Conservation (phyloP, 2,113 vertebrate genomes). For the Rhabdomys dilectus region DNA sequence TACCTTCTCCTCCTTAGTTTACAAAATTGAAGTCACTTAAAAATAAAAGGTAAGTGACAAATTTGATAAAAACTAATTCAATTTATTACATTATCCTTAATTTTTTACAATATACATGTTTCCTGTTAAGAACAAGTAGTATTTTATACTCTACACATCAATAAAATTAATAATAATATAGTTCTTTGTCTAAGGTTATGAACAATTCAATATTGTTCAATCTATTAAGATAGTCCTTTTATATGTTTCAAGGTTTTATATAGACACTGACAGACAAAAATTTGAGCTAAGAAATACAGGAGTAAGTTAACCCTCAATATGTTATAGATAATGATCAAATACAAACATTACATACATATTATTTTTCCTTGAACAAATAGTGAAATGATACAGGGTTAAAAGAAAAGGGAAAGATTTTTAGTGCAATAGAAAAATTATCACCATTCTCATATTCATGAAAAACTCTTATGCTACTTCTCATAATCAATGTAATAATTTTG, state of each 20-base stretch:
- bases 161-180: not conserved
- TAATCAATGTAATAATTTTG: not conserved
- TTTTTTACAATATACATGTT: not conserved
- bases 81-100: not conserved
- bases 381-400: not conserved
- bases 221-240: not conserved
- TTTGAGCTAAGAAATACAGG: not conserved
- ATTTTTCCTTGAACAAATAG: not conserved
- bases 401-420: not conserved
- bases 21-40: not conserved
- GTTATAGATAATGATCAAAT: not conserved
- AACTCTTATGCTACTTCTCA: accelerated
- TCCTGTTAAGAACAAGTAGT: not conserved
- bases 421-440: not conserved
- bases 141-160: not conserved
- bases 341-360: not conserved
- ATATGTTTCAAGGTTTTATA: not conserved
- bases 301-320: not conserved
- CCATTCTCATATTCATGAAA: not conserved
- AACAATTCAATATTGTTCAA: not conserved
- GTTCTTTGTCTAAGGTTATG: not conserved
- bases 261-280: not conserved
- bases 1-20: not conserved
- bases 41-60: not conserved
- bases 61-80: not conserved